Percentiles rank a stretch among this genome's conserved stretches.
These are phyloP conservation scores for Blastomussa wellsi DNA, from an alignment of 92 coral and sea anemone genomes.

Conservation along the genomic window DNA sequence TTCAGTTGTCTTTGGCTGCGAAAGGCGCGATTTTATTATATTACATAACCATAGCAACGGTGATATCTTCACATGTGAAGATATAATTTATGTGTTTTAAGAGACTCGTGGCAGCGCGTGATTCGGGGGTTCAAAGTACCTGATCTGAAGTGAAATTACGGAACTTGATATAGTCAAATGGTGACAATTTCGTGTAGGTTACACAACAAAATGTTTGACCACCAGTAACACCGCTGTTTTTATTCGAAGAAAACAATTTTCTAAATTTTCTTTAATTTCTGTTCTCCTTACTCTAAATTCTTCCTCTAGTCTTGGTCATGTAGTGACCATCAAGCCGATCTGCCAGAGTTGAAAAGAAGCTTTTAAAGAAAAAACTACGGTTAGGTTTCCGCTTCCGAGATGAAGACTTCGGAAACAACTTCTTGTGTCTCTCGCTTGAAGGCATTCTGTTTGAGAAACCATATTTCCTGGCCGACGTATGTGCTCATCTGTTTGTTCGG, in stretches of 20 bases:
- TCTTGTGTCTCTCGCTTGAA: constrained; percentile 5
- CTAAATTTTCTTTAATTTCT: too few relatives aligned
- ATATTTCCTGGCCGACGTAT: constrained; percentile 89
- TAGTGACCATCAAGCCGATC: too few relatives aligned
- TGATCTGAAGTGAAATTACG: too few relatives aligned
- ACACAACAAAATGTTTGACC: not conserved
- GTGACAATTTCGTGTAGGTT: not conserved
- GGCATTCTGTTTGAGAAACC: constrained; percentile 11
- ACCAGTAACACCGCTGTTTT: not conserved
- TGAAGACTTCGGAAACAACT: not conserved
- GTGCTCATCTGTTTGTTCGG: constrained; percentile 81
- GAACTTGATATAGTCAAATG: not conserved
- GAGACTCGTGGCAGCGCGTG: too few relatives aligned
- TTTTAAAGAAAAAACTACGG: not conserved
- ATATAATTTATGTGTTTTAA: too few relatives aligned
- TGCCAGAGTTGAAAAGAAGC: not conserved
- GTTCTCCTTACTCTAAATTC: too few relatives aligned
- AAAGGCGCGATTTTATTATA: too few relatives aligned
- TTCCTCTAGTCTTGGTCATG: too few relatives aligned
- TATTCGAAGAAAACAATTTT: not conserved
- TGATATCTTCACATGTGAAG: too few relatives aligned
- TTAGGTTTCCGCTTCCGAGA: not conserved
- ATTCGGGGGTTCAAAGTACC: too few relatives aligned
- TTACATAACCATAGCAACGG: too few relatives aligned
- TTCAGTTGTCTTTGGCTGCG: too few relatives aligned